Conservation (phyloP, 2,113 vertebrate genomes). For the Zapornia atra region DNA sequence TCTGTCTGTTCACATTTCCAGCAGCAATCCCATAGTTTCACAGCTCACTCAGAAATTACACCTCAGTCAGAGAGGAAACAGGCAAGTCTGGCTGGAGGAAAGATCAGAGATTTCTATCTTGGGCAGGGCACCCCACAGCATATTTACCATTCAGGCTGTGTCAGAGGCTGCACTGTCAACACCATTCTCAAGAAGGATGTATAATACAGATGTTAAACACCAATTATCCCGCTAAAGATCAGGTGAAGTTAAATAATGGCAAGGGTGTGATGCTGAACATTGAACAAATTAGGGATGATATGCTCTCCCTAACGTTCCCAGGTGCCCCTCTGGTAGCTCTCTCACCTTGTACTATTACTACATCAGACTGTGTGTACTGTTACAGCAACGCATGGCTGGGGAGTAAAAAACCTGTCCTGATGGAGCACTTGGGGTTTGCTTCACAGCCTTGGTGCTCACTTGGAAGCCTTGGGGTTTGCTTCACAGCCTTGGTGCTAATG, state of each 20-base stretch:
- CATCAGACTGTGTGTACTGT: neutral
- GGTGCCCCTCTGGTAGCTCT: neutral
- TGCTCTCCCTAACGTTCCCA: neutral
- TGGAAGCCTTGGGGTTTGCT: neutral
- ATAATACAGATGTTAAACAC: conserved; percentile 64
- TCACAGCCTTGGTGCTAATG: neutral
- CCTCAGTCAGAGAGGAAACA: conserved; percentile 10
- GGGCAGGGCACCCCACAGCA: conserved; percentile 50
- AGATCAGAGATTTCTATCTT: conserved; percentile 61
- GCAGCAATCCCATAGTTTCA: conserved; percentile 15
- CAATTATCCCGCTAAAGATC: conserved; percentile 58
- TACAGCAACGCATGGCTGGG: neutral
- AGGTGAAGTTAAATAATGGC: conserved; percentile 55
- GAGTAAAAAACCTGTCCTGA: neutral
- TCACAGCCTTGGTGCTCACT: neutral
- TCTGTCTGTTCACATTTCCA: neutral
- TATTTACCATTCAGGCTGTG: conserved; percentile 46
- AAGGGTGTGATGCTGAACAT: conserved; percentile 43
- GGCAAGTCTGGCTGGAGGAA: conserved; percentile 45
- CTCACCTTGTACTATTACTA: neutral
- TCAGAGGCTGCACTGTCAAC: conserved; percentile 53
- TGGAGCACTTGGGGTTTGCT: neutral
- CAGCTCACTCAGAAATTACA: conserved; percentile 20
- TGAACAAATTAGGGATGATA: conserved; percentile 27
- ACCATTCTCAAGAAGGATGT: conserved; percentile 43